Percentiles rank a stretch among this genome's conserved stretches.
Evolutionary conservation across 2,797 vertebrate genomes (phyloP).

Genomic region (Oreochromis mossambicus): DNA sequence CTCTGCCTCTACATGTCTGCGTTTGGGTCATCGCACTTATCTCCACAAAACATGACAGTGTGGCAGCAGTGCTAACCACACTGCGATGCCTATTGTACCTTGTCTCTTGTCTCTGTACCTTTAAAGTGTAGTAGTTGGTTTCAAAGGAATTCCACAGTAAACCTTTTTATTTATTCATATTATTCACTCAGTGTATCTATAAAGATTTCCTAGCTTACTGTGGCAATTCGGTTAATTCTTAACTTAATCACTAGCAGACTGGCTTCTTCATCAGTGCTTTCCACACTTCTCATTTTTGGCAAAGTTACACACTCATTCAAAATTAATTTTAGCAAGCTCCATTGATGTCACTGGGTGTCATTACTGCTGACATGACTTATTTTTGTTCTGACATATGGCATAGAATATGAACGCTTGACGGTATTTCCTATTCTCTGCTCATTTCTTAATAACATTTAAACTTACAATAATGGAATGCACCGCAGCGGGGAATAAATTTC

Average conservation of each 20-base stretch:
- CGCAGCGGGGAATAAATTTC: neutral
- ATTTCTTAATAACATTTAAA: neutral
- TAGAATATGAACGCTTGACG: neutral
- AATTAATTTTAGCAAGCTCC: neutral
- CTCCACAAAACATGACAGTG: neutral
- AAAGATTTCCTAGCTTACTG: neutral
- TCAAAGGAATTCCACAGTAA: neutral
- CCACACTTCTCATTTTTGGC: neutral
- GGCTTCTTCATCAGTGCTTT: neutral
- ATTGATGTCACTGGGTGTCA: neutral
- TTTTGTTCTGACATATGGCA: neutral
- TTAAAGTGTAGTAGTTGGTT: neutral
- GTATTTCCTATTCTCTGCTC: neutral
- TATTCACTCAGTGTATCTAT: neutral
- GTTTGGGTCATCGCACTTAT: rapidly evolving
- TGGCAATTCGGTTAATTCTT: neutral
- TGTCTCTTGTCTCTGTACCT: neutral
- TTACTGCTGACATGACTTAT: neutral
- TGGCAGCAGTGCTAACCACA: neutral
- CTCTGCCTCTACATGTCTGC: neutral
- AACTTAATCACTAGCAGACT: neutral
- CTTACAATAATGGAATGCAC: neutral
- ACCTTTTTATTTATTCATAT: neutral
- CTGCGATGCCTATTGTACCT: neutral
- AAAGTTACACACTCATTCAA: neutral